Evolutionary conservation across 2,888 invertebrate genomes (phyloP), one percentile per base, ranked within the genome.

Genomic region (Stratiomys singularior): DNA sequence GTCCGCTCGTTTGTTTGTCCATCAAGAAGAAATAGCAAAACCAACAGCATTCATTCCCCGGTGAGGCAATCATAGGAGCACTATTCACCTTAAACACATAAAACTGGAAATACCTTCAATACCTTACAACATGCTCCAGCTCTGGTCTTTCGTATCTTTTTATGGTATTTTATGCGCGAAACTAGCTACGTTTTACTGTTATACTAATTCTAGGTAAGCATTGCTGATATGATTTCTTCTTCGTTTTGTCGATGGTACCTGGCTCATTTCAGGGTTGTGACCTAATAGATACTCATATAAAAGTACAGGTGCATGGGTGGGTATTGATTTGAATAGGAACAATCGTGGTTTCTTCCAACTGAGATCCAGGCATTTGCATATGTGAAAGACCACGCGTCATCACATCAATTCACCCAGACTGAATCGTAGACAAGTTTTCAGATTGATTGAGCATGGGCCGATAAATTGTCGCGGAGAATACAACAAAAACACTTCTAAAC

Each of bases 101-200:
- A 64, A 64, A 64, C 64, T 64, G 27, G 64, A 64, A 64, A 64
- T 64, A 64, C 64, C 64, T 64, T 64, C n/a, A 64, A 64, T 64
- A 64, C 64, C 64, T 64, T 25, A 9, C 37, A 37, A 37, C 37
- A 64, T 64, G 64, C 28, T 64, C 60, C 28, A 64, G 23, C 28
- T 64, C 60, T 27, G 28, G 23, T 64, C 28, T 64, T 52, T 52
- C 52, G 52, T 52, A 52, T 52, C 52, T 52, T 52, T 52, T 52
- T 52, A 52, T 52, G 52, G 52, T 64, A 64, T 64, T 64, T 30
- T 64, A 64, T 64, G 28, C 28, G 64, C 28, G 58, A 25, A 60
- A 23, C 58, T 25, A 23, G 4, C 58, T 23, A 64, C 27, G 64
- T 64, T 64, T 37, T 37, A 64, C 64, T 64, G 64, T 64, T 64